Evolutionary conservation across 2,113 vertebrate species (phyloP), one percentile per base, ranked within the genome.

Genomic region (Pterocles orientalis): DNA sequence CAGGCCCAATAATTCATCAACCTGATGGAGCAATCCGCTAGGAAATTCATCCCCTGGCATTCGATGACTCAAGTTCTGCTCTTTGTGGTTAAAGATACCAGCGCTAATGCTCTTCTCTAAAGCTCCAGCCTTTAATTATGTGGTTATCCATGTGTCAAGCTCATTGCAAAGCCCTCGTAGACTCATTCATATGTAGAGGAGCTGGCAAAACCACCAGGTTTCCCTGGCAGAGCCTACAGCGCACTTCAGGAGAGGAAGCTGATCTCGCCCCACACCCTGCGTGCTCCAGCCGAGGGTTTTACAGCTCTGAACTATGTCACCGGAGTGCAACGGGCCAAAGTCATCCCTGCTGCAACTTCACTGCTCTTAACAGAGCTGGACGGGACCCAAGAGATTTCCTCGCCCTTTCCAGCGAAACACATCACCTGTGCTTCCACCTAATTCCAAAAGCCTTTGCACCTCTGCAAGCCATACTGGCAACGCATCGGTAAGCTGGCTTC

Each of bases 171-270:
- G 92, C 88, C 88, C 91, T 94, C 2, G 5, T 47, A 85, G 65
- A 39, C 75, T 92, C 94, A 91, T 91, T 96, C 94, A 90, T 28
- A 91, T 17, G 94, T 77, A 92, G 88, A 93, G 66, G 77, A 91
- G 95, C 91, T 95, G 96, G 96, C 91, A 96, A 84, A 95, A 72
- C 19, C 58, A 64, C 54, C 47, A 25, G 53, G 13, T 76, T 91
- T 93, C 90, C 88, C 92, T 84, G 95, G 96, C 92, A 94, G 88
- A 82, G 69, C 88, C 88, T 7, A 1, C 19, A 26, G 72, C 1
- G 2, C 51, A 23, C 88, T 94, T 61, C 51, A 94, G 81, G 88
- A 95, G 83, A 15, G 1, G 23, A 26, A 57, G 66, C 68, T 56
- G 90, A 81, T 71, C 92, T 82, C 76, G 41, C 61, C 92, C 85